phyloP scores from a whole-genome alignment of 2,797 vertebrate genomes.

The Pseudocheirus occidentalis region DNA sequence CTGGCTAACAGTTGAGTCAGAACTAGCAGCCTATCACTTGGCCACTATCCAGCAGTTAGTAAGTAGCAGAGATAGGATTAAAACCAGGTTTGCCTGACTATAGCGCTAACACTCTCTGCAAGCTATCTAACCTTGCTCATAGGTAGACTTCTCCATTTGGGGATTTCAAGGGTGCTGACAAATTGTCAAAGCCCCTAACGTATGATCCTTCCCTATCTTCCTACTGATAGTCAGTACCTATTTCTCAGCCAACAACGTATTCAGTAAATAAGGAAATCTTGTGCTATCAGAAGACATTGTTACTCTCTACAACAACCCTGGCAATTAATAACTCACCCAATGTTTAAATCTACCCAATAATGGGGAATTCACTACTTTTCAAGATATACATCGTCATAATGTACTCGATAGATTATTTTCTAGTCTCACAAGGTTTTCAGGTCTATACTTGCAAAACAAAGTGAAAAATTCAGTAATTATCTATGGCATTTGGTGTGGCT shows the following conservation, averaged over 20 bases:
- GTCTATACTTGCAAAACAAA: background rate
- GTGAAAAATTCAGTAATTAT: background rate
- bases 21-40: background rate
- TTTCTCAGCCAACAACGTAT: too few species aligned
- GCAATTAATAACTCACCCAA: too few species aligned
- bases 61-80: background rate
- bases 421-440: background rate
- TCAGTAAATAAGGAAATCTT: too few species aligned
- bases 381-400: background rate
- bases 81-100: too few species aligned
- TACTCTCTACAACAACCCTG: too few species aligned
- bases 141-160: background rate
- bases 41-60: background rate
- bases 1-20: background rate
- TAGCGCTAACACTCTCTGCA: background rate
- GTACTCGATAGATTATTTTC: background rate
- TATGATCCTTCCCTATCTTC: background rate
- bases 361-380: background rate
- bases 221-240: background rate
- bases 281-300: too few species aligned
- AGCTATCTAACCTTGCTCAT: background rate
- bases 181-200: background rate
- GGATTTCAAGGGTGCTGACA: background rate
- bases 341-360: too few species aligned
- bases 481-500: too few species aligned